Evolutionary conservation across 2,888 invertebrate species (phyloP), one percentile per base, ranked within the genome.

Genomic region (Sericinus montela): DNA sequence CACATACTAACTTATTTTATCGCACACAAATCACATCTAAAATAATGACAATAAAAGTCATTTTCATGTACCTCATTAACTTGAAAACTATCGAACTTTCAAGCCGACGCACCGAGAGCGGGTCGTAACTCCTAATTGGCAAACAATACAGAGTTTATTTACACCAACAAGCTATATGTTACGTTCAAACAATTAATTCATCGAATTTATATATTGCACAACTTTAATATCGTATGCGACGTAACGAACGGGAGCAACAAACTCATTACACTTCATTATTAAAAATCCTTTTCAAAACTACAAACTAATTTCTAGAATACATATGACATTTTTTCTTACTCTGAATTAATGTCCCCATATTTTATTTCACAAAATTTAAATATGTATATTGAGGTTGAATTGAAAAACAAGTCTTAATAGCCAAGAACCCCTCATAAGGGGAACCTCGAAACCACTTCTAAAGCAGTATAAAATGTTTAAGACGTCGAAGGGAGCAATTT

Each of bases 61-160:
- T 45, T 63, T 59, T 71, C 30, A 53, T 50, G 35, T 50, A 48
- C 35, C 48, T 38, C 46, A 29, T 43, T 43, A 45, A 37, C 35
- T 32, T 29, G 42, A 44, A 43, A 42, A 46, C 23, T 35, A 36
- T 41, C 38, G 25, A 51, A 46, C 43, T 37, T 37, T 37, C 29
- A 15, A 37, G 45, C 41, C 36, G 45, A 54, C 58, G 53, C 45
- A 53, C 44, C 52, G 53, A 51, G 58, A 58, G 60, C 59, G 57
- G 51, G 59, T 60, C 60, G 59, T 61, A 69, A 70, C 67, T 66
- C 65, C 69, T 80, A 81, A 83, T 81, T 83, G 75, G 75, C 79
- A 75, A 78, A 77, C 79, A 79, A 69, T 71, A 62, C 72, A 62
- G 61, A 60, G 65, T 67, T 67, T 67, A 57, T 48, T 55, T 53